phyloP scores from a whole-genome alignment of 2,113 vertebrate genomes.

The Podilymbus podiceps region DNA sequence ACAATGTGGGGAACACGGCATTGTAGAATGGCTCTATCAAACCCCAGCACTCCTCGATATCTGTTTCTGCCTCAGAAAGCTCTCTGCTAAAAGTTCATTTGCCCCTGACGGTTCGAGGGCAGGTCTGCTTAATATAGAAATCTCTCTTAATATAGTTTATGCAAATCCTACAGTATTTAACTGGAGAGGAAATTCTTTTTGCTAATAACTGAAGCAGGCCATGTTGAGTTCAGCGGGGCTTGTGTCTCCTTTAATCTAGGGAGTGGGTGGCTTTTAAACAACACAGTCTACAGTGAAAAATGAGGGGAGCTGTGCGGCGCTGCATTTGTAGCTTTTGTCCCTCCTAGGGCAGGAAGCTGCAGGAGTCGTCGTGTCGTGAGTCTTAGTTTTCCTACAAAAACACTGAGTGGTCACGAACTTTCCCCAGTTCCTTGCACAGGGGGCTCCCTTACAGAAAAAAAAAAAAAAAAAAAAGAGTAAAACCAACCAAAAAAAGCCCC shows the following conservation, averaged over 20 bases:
- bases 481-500: background rate
- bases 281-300: conserved; percentile 62
- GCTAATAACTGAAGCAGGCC: conserved; percentile 62
- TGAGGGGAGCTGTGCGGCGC: conserved; percentile 48
- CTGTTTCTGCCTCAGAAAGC: background rate
- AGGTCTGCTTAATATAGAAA: conserved; percentile 62
- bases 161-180: conserved; percentile 67
- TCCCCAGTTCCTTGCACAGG: conserved; percentile 51
- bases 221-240: conserved; percentile 32
- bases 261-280: conserved; percentile 68
- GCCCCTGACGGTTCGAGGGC: conserved; percentile 36
- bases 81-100: conserved; percentile 47
- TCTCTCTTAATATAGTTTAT: conserved; percentile 58
- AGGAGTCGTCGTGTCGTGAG: conserved; percentile 88
- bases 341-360: conserved; percentile 87
- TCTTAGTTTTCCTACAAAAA: conserved; percentile 70
- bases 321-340: conserved; percentile 67
- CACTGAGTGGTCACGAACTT: conserved; percentile 72
- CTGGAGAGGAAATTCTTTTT: conserved; percentile 64
- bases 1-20: background rate
- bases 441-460: conserved; percentile 12
- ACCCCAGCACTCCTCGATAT: background rate
- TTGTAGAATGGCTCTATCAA: background rate
- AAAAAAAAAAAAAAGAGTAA: background rate
- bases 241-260: conserved; percentile 61